A percentile compares a stretch with the other conserved stretches of the same genome.
phyloP scores from a whole-genome alignment of 2,113 vertebrate species.

The Paedocypris sp. region DNA sequence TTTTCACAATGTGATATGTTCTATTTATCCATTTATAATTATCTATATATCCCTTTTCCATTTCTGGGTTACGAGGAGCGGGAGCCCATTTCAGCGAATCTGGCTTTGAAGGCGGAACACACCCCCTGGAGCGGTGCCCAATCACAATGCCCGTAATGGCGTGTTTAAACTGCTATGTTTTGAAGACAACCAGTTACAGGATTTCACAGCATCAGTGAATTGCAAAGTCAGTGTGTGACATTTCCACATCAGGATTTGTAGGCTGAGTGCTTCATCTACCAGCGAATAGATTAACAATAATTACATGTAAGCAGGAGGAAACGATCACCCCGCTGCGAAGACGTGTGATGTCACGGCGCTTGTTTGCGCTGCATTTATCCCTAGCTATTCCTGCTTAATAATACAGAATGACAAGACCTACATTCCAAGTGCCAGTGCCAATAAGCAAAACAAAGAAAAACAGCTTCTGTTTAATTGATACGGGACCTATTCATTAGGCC shows the following conservation, averaged over 20 bases:
- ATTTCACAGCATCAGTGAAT: too few relatives aligned
- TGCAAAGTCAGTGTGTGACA: too few relatives aligned
- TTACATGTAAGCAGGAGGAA: conserved; percentile 26
- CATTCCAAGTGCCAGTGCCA: conserved; percentile 38
- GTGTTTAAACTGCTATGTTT: too few relatives aligned
- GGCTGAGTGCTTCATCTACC: conserved; percentile 7
- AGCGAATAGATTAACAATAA: conserved; percentile 33
- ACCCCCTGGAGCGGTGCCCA: too few relatives aligned
- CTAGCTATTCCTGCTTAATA: conserved; percentile 30
- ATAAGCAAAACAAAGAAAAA: conserved; percentile 42
- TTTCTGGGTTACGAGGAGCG: too few relatives aligned
- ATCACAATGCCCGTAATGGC: too few relatives aligned
- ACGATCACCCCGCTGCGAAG: conserved; percentile 17
- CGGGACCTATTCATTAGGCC: conserved; percentile 50
- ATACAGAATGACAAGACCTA: conserved; percentile 40
- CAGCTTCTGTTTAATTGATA: conserved; percentile 47
- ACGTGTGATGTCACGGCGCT: conserved; percentile 27
- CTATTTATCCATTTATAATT: too few relatives aligned
- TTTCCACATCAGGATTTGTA: conserved; percentile 9
- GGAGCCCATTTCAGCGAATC: too few relatives aligned
- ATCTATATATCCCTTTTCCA: too few relatives aligned
- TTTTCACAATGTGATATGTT: too few relatives aligned
- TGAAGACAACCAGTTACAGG: too few relatives aligned
- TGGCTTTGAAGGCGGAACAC: too few relatives aligned
- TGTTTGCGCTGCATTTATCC: conserved; percentile 40